Conservation (phyloP, 2,888 invertebrate species). For the Tanytarsus gracilentus region DNA sequence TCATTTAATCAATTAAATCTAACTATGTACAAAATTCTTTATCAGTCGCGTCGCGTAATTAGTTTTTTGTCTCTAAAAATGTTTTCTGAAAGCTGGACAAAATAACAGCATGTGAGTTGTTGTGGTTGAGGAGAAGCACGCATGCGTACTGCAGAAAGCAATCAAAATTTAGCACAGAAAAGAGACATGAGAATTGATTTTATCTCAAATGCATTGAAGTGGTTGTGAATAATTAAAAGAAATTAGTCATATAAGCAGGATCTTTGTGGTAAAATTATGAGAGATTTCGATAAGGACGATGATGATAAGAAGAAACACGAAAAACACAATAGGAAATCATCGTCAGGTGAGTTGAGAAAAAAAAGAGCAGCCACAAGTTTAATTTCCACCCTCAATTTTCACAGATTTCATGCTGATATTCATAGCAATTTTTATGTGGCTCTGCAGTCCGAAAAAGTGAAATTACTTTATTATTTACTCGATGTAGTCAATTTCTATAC, state of each 20-base stretch:
- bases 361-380: neutral
- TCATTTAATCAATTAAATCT: too few relatives aligned
- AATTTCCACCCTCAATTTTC: too few relatives aligned
- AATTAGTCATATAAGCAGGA: neutral
- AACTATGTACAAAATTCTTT: too few relatives aligned
- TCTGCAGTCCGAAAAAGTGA: slow-evolving; percentile 12
- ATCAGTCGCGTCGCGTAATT: too few relatives aligned
- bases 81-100: neutral
- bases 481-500: neutral
- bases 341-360: neutral
- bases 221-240: slow-evolving; percentile 17
- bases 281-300: slow-evolving; percentile 6
- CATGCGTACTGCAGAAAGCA: neutral
- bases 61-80: too few relatives aligned
- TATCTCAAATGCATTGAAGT: neutral
- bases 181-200: neutral
- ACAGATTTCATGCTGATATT: slow-evolving; percentile 5
- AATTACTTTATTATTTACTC: too few relatives aligned
- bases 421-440: slow-evolving; percentile 18
- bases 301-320: slow-evolving; percentile 14
- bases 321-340: neutral
- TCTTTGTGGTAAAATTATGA: neutral
- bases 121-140: too few relatives aligned
- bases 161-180: neutral
- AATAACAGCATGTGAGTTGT: too few relatives aligned